Conservation (phyloP, 2,888 invertebrate species). For the Oscheius myriophilus region DNA sequence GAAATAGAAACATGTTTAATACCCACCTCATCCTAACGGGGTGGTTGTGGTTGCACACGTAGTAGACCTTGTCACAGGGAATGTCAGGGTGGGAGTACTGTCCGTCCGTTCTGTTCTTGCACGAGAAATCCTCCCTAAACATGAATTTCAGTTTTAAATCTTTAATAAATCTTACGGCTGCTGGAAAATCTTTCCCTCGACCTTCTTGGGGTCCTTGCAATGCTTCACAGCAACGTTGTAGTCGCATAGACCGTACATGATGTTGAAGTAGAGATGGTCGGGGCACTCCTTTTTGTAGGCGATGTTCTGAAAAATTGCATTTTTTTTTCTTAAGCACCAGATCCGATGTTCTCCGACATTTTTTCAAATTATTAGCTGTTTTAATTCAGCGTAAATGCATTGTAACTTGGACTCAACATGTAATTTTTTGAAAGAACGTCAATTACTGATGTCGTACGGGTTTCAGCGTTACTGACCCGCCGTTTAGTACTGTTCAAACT, state of each 20-base stretch:
- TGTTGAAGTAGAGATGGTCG: constrained; percentile 7
- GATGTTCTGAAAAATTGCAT: constrained; percentile 4
- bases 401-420: no score
- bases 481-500: no score
- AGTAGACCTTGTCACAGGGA: constrained; percentile 31
- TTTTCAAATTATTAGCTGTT: not conserved
- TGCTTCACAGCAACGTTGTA: constrained; percentile 2
- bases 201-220: constrained; percentile 13
- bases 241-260: constrained; percentile 3
- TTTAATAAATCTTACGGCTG: constrained; percentile 9
- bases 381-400: not conserved
- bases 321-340: not conserved
- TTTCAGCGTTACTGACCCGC: no score
- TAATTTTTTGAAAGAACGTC: no score
- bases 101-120: constrained; percentile 16
- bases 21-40: constrained; percentile 14
- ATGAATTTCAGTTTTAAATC: not conserved
- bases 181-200: constrained; percentile 5
- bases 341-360: no score
- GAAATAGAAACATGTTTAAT: no score
- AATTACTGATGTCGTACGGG: no score
- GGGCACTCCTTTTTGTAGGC: constrained; percentile 18
- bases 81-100: constrained; percentile 21
- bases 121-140: not conserved
- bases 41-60: constrained; percentile 11